These are phyloP conservation scores for Clytia hemisphaerica DNA, from an alignment of 30 jellyfish, hydroid and myxozoan species.

Conservation along the genomic window DNA sequence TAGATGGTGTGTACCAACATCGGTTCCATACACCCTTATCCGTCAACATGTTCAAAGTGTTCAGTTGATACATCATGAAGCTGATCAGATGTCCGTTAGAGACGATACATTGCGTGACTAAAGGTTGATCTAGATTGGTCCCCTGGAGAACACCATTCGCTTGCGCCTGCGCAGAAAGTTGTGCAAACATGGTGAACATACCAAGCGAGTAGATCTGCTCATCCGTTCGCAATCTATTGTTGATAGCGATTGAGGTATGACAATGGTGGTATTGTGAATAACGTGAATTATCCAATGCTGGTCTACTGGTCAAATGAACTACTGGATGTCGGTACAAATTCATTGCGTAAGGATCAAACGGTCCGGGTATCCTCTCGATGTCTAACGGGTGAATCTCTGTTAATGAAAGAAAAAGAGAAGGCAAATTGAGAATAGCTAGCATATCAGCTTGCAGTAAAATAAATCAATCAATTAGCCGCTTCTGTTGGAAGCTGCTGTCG, in stretches of 20 bases:
- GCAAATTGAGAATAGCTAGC: too few relatives aligned
- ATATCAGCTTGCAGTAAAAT: too few relatives aligned
- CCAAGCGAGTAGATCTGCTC: conserved; percentile 47
- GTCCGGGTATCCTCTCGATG: conserved; percentile 67
- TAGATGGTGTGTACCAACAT: conserved; percentile 51
- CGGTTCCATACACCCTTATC: conserved; percentile 86
- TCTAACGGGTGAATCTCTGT: too few relatives aligned
- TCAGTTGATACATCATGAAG: conserved; percentile 67
- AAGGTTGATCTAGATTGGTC: conserved; percentile 45
- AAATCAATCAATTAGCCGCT: too few relatives aligned
- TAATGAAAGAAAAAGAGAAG: too few relatives aligned
- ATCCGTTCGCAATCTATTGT: conserved; percentile 26
- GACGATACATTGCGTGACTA: conserved; percentile 58
- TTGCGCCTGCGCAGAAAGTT: conserved; percentile 58
- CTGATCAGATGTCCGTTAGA: conserved; percentile 65
- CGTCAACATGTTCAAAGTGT: conserved; percentile 51
- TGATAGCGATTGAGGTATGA: conserved; percentile 49
- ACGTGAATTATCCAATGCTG: conserved; percentile 19
- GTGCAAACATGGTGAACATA: conserved; percentile 55
- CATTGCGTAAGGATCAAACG: conserved; percentile 54
- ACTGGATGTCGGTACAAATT: conserved; percentile 47
- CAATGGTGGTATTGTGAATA: conserved; percentile 29
- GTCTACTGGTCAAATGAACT: conserved; percentile 34
- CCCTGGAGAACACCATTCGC: conserved; percentile 59
- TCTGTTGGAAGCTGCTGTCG: too few relatives aligned